These are phyloP conservation scores for Chloroclystis v-ata DNA, from an alignment of 2,888 invertebrate genomes.

Conservation along the genomic window DNA sequence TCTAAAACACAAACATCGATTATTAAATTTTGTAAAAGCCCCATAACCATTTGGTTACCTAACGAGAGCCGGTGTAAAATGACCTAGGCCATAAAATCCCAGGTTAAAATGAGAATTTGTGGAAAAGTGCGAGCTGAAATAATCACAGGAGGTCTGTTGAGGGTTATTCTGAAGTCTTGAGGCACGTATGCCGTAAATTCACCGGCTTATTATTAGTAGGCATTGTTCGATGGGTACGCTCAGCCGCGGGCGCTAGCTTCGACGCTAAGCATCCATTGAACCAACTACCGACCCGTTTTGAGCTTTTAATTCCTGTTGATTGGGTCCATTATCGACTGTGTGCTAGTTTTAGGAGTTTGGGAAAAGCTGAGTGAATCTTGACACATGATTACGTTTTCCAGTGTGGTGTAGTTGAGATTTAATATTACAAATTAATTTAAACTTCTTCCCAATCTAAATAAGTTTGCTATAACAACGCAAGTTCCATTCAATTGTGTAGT, in stretches of 20 bases:
- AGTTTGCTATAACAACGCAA: neutral
- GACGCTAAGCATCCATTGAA: slow-evolving; percentile 6
- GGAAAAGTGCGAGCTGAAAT: slow-evolving; percentile 70
- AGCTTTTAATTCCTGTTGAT: slow-evolving; percentile 2
- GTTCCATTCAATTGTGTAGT: neutral
- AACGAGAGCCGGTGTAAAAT: slow-evolving; percentile 14
- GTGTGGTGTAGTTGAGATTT: too few relatives aligned
- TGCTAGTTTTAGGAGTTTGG: neutral
- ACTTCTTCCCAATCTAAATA: neutral
- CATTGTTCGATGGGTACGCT: slow-evolving; percentile 72
- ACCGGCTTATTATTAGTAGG: slow-evolving; percentile 74
- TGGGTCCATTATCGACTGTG: neutral
- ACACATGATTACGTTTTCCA: neutral
- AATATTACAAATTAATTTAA: too few relatives aligned
- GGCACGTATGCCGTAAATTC: slow-evolving; percentile 77
- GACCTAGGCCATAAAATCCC: slow-evolving; percentile 52
- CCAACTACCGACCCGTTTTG: neutral
- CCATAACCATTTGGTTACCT: slow-evolving; percentile 26
- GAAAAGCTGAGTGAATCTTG: neutral
- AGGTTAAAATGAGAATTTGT: slow-evolving; percentile 63
- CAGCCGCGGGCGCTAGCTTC: slow-evolving; percentile 21
- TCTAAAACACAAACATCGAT: neutral
- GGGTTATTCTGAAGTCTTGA: slow-evolving; percentile 25
- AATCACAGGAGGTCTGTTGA: slow-evolving; percentile 73
- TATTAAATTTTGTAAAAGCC: neutral